Evolutionary conservation across 2,888 invertebrate genomes (phyloP).

Genomic region (Cepaea hortensis): DNA sequence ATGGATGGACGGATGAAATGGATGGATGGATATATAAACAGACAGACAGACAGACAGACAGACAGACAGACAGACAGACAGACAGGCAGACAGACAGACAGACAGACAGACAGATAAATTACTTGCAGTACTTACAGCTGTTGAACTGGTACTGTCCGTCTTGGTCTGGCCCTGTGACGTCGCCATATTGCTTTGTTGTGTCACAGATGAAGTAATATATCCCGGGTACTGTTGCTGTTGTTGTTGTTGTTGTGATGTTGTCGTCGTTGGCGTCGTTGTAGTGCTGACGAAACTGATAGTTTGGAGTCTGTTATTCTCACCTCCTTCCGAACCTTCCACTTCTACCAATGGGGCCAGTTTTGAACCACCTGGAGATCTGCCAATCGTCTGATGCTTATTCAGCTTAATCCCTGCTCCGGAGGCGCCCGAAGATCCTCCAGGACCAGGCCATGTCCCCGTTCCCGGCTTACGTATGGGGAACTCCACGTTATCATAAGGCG

Average conservation of each 20-base stretch:
- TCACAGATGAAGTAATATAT: neutral
- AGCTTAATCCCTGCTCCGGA: slow-evolving; percentile 33
- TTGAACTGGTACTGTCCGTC: neutral
- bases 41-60: slow-evolving; percentile 16
- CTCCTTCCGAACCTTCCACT: slow-evolving; percentile 37
- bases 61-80: neutral
- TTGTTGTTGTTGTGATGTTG: neutral
- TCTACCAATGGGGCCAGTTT: slow-evolving; percentile 66
- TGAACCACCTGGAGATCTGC: slow-evolving; percentile 49
- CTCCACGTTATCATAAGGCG: slow-evolving; percentile 72
- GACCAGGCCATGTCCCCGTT: slow-evolving; percentile 58
- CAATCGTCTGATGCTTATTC: slow-evolving; percentile 47
- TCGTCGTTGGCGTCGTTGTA: slow-evolving; percentile 14
- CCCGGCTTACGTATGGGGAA: slow-evolving; percentile 65
- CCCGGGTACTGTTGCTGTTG: neutral
- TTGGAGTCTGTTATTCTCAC: slow-evolving; percentile 20
- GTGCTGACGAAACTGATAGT: slow-evolving; percentile 10
- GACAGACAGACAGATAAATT: neutral
- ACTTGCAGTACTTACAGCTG: slow-evolving; percentile 11
- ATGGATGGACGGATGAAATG: slow-evolving; percentile 24
- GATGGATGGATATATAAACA: slow-evolving; percentile 33
- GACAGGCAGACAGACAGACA: neutral
- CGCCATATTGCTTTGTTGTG: neutral
- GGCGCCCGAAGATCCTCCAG: slow-evolving; percentile 46
- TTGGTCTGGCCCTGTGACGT: slow-evolving; percentile 4